Conservation (phyloP, 2,797 vertebrate genomes). For the Protosalanx chinensis region DNA sequence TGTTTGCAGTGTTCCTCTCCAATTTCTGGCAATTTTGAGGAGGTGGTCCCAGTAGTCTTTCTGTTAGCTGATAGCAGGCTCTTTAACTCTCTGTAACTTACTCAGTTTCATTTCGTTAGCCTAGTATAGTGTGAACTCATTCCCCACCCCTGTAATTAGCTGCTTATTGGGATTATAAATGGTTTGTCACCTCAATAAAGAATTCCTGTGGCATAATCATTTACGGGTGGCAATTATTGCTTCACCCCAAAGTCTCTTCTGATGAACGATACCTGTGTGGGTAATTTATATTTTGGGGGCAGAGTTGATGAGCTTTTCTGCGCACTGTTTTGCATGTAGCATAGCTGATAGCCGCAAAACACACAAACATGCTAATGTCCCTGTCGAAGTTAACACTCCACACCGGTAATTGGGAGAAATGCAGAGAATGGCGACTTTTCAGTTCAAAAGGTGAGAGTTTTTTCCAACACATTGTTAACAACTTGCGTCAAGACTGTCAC, state of each 20-base stretch:
- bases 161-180: constrained; percentile 60
- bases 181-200: constrained; percentile 52
- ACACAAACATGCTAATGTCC: background rate
- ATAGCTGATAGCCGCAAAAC: background rate
- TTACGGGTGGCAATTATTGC: constrained; percentile 59
- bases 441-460: background rate
- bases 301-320: constrained; percentile 7
- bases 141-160: constrained; percentile 56
- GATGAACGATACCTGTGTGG: constrained; percentile 51
- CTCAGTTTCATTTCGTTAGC: constrained; percentile 29
- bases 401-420: background rate
- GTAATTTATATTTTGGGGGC: constrained; percentile 39
- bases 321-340: background rate
- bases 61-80: background rate
- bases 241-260: constrained; percentile 52
- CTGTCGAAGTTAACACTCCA: background rate
- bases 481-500: background rate
- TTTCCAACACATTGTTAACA: background rate
- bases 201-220: constrained; percentile 57
- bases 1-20: background rate
- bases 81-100: constrained; percentile 12
- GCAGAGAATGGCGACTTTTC: constrained; percentile 17
- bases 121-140: constrained; percentile 39
- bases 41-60: background rate
- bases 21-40: background rate